A percentile compares a stretch with the other conserved stretches of the same genome.
These are phyloP conservation scores for Lasioglossum lativentre DNA, from an alignment of 2,888 invertebrate genomes.

Conservation along the genomic window DNA sequence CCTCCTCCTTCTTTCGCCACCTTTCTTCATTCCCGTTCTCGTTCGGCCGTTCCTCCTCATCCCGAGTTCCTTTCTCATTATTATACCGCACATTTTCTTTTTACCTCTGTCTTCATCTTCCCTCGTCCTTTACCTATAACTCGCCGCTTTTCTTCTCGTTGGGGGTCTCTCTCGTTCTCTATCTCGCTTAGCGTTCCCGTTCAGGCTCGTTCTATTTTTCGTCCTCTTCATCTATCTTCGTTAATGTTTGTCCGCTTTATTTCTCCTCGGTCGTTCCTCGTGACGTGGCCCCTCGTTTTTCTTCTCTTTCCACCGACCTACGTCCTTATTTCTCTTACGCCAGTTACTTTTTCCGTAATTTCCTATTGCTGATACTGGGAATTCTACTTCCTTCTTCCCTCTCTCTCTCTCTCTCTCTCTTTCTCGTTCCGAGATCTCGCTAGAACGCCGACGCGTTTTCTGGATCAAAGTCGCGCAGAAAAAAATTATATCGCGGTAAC, in stretches of 20 bases:
- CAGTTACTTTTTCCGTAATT: constrained; percentile 56
- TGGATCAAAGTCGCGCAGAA: not conserved
- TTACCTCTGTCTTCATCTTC: not conserved
- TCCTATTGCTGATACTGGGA: constrained; percentile 53
- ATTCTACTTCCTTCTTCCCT: not conserved
- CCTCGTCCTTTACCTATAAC: not conserved
- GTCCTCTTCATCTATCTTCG: constrained; percentile 55
- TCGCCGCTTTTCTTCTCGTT: constrained; percentile 1
- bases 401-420: not conserved
- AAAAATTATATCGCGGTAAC: not conserved
- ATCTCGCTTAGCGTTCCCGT: not conserved
- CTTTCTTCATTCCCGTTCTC: not conserved
- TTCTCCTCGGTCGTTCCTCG: constrained; percentile 48
- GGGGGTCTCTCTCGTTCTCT: constrained; percentile 7
- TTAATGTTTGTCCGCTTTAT: constrained; percentile 59
- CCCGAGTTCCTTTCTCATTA: constrained; percentile 26
- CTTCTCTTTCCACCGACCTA: constrained; percentile 27
- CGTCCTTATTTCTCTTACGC: constrained; percentile 15
- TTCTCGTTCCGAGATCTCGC: no score
- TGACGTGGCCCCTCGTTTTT: constrained; percentile 49
- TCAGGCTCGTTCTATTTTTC: constrained; percentile 40
- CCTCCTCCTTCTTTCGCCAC: not conserved
- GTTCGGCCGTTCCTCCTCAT: constrained; percentile 2
- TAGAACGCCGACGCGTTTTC: no score
- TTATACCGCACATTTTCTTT: constrained; percentile 24